Base-by-base conservation (phyloP, 2,797 vertebrate species). In the Gymnocypris eckloni region DNA sequence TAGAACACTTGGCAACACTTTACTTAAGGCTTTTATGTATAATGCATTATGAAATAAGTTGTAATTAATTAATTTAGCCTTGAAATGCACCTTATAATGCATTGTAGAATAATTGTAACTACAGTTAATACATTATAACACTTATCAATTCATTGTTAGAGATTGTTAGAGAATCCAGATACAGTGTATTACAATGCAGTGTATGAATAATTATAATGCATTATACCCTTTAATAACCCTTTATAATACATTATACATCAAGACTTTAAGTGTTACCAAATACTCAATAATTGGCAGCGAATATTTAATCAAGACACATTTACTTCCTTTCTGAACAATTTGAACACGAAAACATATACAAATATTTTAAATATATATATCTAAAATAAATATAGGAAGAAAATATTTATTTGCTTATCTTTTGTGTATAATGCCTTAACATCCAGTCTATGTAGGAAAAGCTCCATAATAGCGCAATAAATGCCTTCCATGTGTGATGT, bases 381-480 rank as follows among this genome's bases (percentile, higher is more conserved):
- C 61, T 33, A 33, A 52, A 50, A 33, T 15, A 75, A 61, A n/a
- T 59, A 25, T 61, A 59, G 20, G 8, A 56, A 22, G n/a, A 72
- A 48, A 48, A 64, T 6, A 13, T 64, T 28, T 33, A 2, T 66
- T 64, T 6, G 61, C 11, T 13, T 33, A 22, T 3, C 10, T 76
- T 54, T 76, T 37, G 11, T 16, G 50, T 12, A 13, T 56, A 6
- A 59, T 37, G 25, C 16, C 48, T 9, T 56, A n/a, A 59, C n/a
- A 78, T 41, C 33, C 28, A 13, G 73, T 59, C 37, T 41, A 39
- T 13, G 1, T n/a, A 41, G 13, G 37, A 69, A 69, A 48, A 52
- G 64, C 20, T 81, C 28, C 28, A 69, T 37, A 69, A 78, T 25
- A 78, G 75, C 22, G 4, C 6, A 61, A 79, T 61, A 43, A 79